phyloP scores from a whole-genome alignment of 92 coral and sea anemone genomes.

The Palythoa heliodiscus region DNA sequence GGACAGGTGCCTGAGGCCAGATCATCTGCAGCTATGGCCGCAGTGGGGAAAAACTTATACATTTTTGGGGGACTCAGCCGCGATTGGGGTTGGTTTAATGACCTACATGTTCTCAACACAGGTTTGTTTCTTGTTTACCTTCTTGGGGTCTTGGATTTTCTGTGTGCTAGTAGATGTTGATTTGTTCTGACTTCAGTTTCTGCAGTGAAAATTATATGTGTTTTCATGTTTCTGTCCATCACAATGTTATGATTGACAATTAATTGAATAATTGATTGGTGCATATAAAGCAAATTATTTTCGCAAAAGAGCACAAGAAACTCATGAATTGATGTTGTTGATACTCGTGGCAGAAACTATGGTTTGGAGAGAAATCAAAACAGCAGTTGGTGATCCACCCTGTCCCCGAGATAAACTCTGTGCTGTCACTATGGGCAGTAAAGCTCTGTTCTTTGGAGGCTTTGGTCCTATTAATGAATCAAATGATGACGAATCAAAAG shows the following conservation, averaged over 20 bases:
- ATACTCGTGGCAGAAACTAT: conserved; percentile 54
- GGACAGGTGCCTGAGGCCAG: conserved; percentile 74
- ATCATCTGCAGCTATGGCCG: conserved; percentile 74
- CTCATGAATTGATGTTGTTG: not conserved
- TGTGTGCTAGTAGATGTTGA: not conserved
- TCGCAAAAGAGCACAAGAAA: not conserved
- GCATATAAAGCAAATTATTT: not conserved
- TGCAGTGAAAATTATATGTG: not conserved
- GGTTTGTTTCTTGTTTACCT: conserved; percentile 41
- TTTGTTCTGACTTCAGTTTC: not conserved
- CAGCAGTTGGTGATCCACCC: conserved; percentile 65
- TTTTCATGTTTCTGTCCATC: not conserved
- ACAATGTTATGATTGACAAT: too few relatives aligned
- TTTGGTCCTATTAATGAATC: conserved; percentile 72
- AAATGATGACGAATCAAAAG: conserved; percentile 41
- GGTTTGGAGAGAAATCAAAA: conserved; percentile 61
- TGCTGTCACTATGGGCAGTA: conserved; percentile 69
- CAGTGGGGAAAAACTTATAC: conserved; percentile 67
- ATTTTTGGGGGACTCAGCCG: conserved; percentile 84
- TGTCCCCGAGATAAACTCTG: conserved; percentile 77
- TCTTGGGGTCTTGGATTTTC: not conserved
- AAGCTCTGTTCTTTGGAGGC: conserved; percentile 76
- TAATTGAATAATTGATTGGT: too few relatives aligned
- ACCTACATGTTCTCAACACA: conserved; percentile 65
- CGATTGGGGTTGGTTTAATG: conserved; percentile 82